A percentile compares a stretch with the other conserved stretches of the same genome.
These are phyloP conservation scores for Urocynchramus pylzowi DNA, from an alignment of 2,113 vertebrate species.

Conservation along the genomic window DNA sequence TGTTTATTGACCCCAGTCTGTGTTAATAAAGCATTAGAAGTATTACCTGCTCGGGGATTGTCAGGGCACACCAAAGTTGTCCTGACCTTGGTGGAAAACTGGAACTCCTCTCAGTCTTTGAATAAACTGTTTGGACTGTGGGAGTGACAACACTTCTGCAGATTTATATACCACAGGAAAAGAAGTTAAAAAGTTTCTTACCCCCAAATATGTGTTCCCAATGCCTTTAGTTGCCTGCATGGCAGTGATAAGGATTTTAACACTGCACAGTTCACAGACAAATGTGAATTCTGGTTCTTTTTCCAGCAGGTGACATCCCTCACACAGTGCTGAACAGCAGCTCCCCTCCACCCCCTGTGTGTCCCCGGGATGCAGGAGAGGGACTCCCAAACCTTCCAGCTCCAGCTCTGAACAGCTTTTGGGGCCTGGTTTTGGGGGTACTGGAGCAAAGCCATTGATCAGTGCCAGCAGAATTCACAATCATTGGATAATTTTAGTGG, in stretches of 20 bases:
- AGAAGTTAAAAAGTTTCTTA: not conserved
- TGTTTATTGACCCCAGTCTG: constrained; percentile 62
- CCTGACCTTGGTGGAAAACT: constrained; percentile 1
- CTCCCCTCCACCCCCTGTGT: not conserved
- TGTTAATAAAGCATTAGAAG: constrained; percentile 43
- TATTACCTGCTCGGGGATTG: constrained; percentile 44
- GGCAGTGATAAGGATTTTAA: not conserved
- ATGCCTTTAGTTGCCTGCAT: not conserved
- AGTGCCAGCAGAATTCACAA: not conserved
- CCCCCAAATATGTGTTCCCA: not conserved
- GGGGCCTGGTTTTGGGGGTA: rapidly evolving
- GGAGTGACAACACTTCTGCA: not conserved
- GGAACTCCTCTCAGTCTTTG: not conserved
- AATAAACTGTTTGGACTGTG: constrained; percentile 2
- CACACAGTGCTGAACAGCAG: rapidly evolving
- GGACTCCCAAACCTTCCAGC: not conserved
- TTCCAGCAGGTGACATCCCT: not conserved
- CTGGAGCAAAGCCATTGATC: not conserved
- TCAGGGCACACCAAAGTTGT: not conserved
- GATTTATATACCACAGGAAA: not conserved
- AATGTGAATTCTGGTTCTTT: not conserved
- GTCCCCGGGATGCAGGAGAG: not conserved
- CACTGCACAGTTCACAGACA: rapidly evolving
- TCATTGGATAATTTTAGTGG: not conserved
- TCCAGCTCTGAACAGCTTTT: not conserved